Conservation (phyloP, 1,140 invertebrate species). For the Araneus ventricosus region DNA sequence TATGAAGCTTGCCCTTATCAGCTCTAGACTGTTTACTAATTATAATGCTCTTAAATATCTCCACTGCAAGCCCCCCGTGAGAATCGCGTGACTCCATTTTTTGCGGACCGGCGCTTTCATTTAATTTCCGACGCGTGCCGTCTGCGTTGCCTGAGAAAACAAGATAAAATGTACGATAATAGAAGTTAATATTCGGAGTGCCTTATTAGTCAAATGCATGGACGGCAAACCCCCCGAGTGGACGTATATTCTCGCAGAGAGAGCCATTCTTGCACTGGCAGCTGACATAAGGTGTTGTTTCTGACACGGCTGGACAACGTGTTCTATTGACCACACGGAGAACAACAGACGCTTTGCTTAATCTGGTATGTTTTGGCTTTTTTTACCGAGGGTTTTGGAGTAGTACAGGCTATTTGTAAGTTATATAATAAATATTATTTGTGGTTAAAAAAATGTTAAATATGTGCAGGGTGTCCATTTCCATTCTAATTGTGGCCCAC, state of each 20-base stretch:
- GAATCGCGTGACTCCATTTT: background rate
- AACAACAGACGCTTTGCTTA: too few species aligned
- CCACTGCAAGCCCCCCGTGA: background rate
- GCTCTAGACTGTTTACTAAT: background rate
- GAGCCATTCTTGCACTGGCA: background rate
- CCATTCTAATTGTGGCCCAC: too few species aligned
- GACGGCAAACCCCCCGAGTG: background rate
- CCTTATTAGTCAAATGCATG: conserved; percentile 11
- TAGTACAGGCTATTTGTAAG: too few species aligned
- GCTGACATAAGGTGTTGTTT: background rate
- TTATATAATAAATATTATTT: too few species aligned
- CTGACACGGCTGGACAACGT: background rate
- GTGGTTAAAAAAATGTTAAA: too few species aligned
- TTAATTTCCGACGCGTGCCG: background rate
- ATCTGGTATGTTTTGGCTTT: too few species aligned
- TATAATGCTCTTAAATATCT: background rate
- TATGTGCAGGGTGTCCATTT: too few species aligned
- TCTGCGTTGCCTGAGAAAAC: background rate
- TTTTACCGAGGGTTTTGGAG: too few species aligned
- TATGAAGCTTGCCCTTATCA: background rate
- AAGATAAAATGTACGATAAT: background rate
- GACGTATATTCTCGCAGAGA: background rate
- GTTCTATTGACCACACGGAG: too few species aligned
- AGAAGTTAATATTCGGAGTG: background rate
- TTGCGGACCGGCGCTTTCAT: background rate